A percentile compares a stretch with the other conserved stretches of the same genome.
These are phyloP conservation scores for Hyperoplus immaculatus DNA, from an alignment of 2,797 vertebrate species.

Conservation along the genomic window DNA sequence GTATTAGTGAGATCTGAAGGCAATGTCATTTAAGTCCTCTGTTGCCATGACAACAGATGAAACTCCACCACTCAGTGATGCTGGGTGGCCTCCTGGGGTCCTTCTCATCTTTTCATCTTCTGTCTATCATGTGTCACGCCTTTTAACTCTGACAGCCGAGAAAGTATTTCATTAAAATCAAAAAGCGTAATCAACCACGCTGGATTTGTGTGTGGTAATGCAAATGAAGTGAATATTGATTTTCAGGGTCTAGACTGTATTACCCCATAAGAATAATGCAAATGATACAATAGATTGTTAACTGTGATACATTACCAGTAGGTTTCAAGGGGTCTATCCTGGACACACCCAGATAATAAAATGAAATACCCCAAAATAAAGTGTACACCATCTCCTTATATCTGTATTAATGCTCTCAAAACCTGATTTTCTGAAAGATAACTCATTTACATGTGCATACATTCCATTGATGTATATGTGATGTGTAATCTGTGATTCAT, in stretches of 20 bases:
- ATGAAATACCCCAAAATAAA: slow-evolving; percentile 1
- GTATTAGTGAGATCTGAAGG: slow-evolving; percentile 4
- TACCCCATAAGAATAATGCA: background rate
- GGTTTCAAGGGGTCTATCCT: slow-evolving; percentile 5
- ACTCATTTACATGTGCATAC: no score
- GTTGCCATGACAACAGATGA: slow-evolving; percentile 41
- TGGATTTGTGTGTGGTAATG: background rate
- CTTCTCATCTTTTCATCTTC: slow-evolving; percentile 29
- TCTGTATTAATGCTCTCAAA: background rate
- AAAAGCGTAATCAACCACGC: slow-evolving; percentile 10
- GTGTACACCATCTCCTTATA: background rate
- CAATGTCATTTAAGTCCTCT: slow-evolving; percentile 15
- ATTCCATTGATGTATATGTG: no score
- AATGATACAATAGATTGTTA: slow-evolving; percentile 7
- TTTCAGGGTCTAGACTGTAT: slow-evolving; percentile 7
- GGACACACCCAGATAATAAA: slow-evolving; percentile 4
- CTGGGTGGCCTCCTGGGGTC: background rate
- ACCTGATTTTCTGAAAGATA: background rate
- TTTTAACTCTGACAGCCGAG: slow-evolving; percentile 31
- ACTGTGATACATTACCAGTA: background rate
- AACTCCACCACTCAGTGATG: slow-evolving; percentile 23
- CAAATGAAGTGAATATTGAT: background rate
- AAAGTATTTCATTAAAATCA: slow-evolving; percentile 1
- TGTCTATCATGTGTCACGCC: slow-evolving; percentile 5
- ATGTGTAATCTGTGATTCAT: no score